Evolutionary conservation across 1,140 invertebrate species (phyloP).

Genomic region (Saccostrea glomerata): DNA sequence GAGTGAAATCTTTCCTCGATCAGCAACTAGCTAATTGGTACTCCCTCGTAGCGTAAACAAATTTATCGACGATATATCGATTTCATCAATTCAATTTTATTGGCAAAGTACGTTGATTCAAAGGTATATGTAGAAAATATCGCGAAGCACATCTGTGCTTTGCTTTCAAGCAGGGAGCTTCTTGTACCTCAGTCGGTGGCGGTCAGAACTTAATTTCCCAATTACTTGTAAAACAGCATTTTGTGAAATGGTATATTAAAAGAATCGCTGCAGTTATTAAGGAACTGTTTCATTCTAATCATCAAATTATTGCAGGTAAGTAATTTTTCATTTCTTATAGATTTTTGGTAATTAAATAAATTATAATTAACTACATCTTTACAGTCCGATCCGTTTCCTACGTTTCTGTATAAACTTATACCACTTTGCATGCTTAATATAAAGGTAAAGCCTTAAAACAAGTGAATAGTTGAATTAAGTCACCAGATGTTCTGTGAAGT

Average conservation of each 20-base stretch:
- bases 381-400: neutral
- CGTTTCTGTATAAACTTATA: neutral
- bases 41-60: slow-evolving; percentile 10
- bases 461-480: neutral
- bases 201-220: neutral
- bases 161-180: neutral
- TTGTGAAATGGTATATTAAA: neutral
- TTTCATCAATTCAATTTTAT: slow-evolving; percentile 37
- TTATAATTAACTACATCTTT: neutral
- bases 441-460: no score
- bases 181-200: neutral
- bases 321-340: neutral
- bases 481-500: neutral
- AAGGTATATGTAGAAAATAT: slow-evolving; percentile 26
- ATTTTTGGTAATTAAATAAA: neutral
- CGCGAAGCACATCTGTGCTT: neutral
- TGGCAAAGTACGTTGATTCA: neutral
- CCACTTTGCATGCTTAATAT: no score
- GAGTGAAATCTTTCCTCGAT: slow-evolving; percentile 20
- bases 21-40: slow-evolving; percentile 23
- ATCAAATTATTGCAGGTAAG: neutral
- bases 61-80: slow-evolving; percentile 15
- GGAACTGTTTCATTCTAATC: neutral
- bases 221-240: neutral
- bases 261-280: neutral